Percentiles rank a stretch among this genome's conserved stretches.
Evolutionary conservation across 2,888 invertebrate genomes (phyloP).

Genomic region (Lepidochrysops patricia): DNA sequence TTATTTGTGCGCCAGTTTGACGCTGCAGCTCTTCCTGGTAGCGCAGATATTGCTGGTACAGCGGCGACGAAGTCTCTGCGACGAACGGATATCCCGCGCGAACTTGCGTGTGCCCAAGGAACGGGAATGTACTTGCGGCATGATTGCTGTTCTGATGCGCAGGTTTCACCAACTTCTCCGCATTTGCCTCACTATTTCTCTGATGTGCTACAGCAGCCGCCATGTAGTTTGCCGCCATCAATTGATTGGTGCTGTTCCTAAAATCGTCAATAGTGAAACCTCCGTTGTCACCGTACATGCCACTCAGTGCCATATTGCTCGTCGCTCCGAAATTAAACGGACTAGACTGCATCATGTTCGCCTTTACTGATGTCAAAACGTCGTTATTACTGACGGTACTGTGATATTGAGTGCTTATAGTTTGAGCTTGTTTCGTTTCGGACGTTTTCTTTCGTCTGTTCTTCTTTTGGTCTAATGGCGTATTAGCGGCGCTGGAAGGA

Average conservation of each 20-base stretch:
- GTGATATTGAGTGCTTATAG: conserved; percentile 63
- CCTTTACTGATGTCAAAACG: conserved; percentile 52
- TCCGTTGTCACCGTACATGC: conserved; percentile 77
- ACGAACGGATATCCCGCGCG: conserved; percentile 78
- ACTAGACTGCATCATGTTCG: conserved; percentile 84
- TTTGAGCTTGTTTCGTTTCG: conserved; percentile 42
- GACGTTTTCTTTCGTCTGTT: conserved; percentile 52
- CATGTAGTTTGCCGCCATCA: conserved; percentile 72
- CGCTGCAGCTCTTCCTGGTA: conserved; percentile 76
- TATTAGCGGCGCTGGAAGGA: conserved; percentile 32
- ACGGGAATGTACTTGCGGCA: conserved; percentile 70
- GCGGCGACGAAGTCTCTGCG: conserved; percentile 77
- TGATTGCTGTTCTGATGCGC: conserved; percentile 63
- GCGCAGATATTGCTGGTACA: conserved; percentile 82
- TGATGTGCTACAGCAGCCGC: conserved; percentile 65
- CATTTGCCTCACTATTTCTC: conserved; percentile 45
- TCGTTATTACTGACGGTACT: conserved; percentile 76
- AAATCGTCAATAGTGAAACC: conserved; percentile 80
- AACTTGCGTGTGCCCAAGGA: conserved; percentile 75
- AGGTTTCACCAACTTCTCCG: conserved; percentile 61
- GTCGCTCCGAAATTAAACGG: conserved; percentile 89
- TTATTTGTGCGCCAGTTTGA: conserved; percentile 76
- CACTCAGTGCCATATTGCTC: conserved; percentile 73
- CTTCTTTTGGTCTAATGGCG: conserved; percentile 48
- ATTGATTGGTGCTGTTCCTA: conserved; percentile 76